Evolutionary conservation across 2,113 vertebrate genomes (phyloP).

Genomic region (Laticauda colubrina): DNA sequence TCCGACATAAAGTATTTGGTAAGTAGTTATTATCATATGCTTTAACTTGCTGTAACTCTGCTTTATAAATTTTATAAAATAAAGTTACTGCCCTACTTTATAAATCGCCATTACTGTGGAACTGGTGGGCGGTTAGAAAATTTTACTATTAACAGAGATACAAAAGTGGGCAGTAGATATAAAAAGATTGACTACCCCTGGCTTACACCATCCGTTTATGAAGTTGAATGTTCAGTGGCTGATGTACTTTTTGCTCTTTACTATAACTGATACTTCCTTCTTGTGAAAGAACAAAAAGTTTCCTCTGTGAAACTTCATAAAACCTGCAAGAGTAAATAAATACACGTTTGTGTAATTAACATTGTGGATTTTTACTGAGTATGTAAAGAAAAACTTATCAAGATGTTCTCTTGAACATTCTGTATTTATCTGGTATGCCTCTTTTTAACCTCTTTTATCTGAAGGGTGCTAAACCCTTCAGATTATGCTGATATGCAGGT

Average conservation of each 20-base stretch:
- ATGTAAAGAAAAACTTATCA: background rate
- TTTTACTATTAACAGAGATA: too few species aligned
- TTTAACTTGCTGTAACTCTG: too few species aligned
- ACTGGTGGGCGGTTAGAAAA: too few species aligned
- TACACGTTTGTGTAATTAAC: background rate
- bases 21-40: too few species aligned
- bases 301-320: background rate
- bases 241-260: background rate
- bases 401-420: background rate
- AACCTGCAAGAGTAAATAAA: background rate
- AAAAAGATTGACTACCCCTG: too few species aligned
- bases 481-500: background rate
- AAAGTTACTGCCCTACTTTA: too few species aligned
- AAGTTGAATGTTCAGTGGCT: background rate
- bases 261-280: background rate
- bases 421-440: background rate
- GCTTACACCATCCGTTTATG: background rate
- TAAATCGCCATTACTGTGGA: too few species aligned
- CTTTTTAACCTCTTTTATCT: background rate
- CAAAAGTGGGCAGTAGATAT: too few species aligned
- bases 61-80: too few species aligned
- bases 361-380: background rate
- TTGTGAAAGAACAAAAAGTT: background rate
- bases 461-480: background rate
- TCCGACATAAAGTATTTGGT: too few species aligned